Conservation (phyloP, 2,888 invertebrate genomes). For the Liopterus haemorrhoidalis region DNA sequence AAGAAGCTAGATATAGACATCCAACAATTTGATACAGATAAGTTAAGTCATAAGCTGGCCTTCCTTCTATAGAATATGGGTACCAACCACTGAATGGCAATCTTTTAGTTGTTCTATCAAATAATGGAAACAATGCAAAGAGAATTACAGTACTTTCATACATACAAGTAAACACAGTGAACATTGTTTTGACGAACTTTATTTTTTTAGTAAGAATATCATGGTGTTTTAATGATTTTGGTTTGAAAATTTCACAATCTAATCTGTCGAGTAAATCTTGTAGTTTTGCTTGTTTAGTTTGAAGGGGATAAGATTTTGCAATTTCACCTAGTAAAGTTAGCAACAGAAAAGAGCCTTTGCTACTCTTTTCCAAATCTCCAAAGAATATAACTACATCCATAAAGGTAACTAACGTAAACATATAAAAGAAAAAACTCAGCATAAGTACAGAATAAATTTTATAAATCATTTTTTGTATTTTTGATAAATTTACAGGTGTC, state of each 20-base stretch:
- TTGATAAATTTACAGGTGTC: constrained; percentile 1
- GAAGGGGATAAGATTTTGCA: constrained; percentile 10
- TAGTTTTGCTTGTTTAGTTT: constrained; percentile 11
- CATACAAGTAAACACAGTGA: constrained; percentile 5
- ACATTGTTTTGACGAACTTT: constrained; percentile 5
- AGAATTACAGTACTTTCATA: constrained; percentile 10
- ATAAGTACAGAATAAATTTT: neutral
- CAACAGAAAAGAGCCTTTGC: constrained; percentile 15
- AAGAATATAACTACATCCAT: constrained; percentile 9
- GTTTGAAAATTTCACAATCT: constrained; percentile 11
- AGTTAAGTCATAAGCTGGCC: constrained; percentile 3
- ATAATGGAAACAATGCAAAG: constrained; percentile 17
- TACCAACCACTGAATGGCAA: constrained; percentile 21
- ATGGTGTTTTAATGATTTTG: constrained; percentile 12
- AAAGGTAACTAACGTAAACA: constrained; percentile 2
- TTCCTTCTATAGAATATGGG: constrained; percentile 15
- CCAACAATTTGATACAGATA: constrained; percentile 5
- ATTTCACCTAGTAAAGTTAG: constrained; percentile 14
- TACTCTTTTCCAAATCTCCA: constrained; percentile 16
- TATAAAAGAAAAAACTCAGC: neutral
- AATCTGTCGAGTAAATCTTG: constrained; percentile 11
- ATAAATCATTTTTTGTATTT: constrained; percentile 5
- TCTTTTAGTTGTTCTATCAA: constrained; percentile 7
- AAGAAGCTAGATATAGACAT: neutral
- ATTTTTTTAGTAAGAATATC: constrained; percentile 6